Evolutionary conservation across 2,888 invertebrate genomes (phyloP), one percentile per base, ranked within the genome.

Genomic region (Tachystola acroxantha): DNA sequence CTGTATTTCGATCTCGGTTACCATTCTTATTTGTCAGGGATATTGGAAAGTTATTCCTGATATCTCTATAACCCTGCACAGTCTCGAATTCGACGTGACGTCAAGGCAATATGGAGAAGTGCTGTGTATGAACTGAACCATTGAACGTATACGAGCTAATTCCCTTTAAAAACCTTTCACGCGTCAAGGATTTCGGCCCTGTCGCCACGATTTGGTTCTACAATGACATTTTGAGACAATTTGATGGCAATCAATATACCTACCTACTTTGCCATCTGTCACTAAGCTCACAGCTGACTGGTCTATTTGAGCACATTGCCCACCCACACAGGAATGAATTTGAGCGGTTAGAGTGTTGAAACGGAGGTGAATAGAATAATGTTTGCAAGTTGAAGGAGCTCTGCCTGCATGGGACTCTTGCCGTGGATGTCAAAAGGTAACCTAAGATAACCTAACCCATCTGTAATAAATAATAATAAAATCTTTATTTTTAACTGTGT

Each of bases 71-170:
- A 10, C 2, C 1, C 10, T 10, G 4, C 10, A n/a, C 5, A 5
- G 6, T n/a, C 25, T 28, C 4, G 13, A 27, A 12, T 46, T 39
- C 45, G 29, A 47, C 43, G 39, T 59, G 50, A 61, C 55, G 59
- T 57, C 54, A 59, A 51, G 42, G 35, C 49, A 61, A 58, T 51
- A 61, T 58, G 57, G 57, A 52, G 53, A 50, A 6, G 16, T 45
- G 6, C 16, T 30, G 7, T 28, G 32, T 27, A 19, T 10, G 10
- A 27, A 27, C 14, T 28, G 10, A 10, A 26, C 24, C n/a, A 24
- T 22, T 34, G n/a, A n/a, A n/a, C n/a, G n/a, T 16, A 10, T 13
- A 13, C 4, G n/a, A 12, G 22, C 10, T 12, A 22, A 5, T 10
- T 19, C 34, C 19, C 19, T 30, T 30, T n/a, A n/a, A n/a, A n/a